Conservation (phyloP, 1,140 invertebrate species). For the Hirudo medicinalis region DNA sequence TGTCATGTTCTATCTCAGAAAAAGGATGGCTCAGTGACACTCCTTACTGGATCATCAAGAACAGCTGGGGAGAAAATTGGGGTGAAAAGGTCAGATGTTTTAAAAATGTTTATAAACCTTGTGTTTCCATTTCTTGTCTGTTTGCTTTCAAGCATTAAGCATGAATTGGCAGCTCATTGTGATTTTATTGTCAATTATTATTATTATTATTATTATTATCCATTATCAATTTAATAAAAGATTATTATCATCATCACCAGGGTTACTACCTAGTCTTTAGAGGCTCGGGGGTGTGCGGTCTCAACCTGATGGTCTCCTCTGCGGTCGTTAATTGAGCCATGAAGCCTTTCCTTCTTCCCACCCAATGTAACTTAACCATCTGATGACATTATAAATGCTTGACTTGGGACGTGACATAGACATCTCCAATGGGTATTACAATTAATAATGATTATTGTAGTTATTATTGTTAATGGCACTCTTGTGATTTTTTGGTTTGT, state of each 20-base stretch:
- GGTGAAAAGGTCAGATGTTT: slow-evolving; percentile 41
- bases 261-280: slow-evolving; percentile 89
- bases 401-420: too few relatives aligned
- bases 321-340: slow-evolving; percentile 51
- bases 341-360: neutral
- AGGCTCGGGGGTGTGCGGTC: slow-evolving; percentile 83
- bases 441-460: too few relatives aligned
- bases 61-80: slow-evolving; percentile 36
- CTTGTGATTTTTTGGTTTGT: too few relatives aligned
- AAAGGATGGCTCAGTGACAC: slow-evolving; percentile 14
- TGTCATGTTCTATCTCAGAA: neutral
- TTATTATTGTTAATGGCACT: too few relatives aligned
- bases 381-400: too few relatives aligned
- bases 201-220: too few relatives aligned
- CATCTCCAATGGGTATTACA: too few relatives aligned
- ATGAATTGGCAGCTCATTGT: too few relatives aligned
- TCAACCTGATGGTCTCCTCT: slow-evolving; percentile 79
- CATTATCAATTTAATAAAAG: neutral
- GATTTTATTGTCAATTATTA: too few relatives aligned
- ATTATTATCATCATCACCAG: slow-evolving; percentile 39
- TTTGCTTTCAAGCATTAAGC: too few relatives aligned
- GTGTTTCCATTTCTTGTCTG: neutral
- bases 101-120: neutral
- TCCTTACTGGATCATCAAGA: slow-evolving; percentile 23
- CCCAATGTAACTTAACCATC: too few relatives aligned